Percentiles rank a stretch among this genome's conserved stretches.
phyloP scores from a whole-genome alignment of 2,888 invertebrate species.

The Theretra japonica region DNA sequence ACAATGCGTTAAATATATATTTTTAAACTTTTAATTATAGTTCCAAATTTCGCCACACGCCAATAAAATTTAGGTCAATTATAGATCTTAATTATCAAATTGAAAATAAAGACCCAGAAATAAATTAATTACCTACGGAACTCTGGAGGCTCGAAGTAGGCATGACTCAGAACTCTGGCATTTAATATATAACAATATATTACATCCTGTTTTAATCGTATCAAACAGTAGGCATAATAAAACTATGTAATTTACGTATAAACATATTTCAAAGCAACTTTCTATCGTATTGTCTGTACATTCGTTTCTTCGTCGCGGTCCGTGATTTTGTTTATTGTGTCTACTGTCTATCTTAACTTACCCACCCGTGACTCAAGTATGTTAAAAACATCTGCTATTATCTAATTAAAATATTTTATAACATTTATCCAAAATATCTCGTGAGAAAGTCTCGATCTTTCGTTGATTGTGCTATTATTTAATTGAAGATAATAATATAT shows the following conservation, averaged over 20 bases:
- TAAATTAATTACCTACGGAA: too few relatives aligned
- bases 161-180: too few relatives aligned
- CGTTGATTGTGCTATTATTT: not conserved
- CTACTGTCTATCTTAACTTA: slow-evolving; percentile 12
- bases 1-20: too few relatives aligned
- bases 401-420: slow-evolving; percentile 15
- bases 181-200: too few relatives aligned
- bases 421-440: not conserved
- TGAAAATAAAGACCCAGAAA: too few relatives aligned
- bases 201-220: too few relatives aligned
- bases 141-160: too few relatives aligned
- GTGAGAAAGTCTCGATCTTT: not conserved
- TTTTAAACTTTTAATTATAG: too few relatives aligned
- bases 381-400: not conserved
- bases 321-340: slow-evolving; percentile 8
- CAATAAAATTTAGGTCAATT: too few relatives aligned
- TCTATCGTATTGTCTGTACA: not conserved
- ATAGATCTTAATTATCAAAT: too few relatives aligned
- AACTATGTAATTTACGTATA: not conserved
- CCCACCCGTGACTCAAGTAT: not conserved
- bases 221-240: too few relatives aligned
- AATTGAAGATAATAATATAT: not conserved
- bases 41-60: too few relatives aligned
- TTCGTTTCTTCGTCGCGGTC: not conserved
- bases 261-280: not conserved